Conservation (phyloP, 2,797 vertebrate species). For the Ficedula albicollis region DNA sequence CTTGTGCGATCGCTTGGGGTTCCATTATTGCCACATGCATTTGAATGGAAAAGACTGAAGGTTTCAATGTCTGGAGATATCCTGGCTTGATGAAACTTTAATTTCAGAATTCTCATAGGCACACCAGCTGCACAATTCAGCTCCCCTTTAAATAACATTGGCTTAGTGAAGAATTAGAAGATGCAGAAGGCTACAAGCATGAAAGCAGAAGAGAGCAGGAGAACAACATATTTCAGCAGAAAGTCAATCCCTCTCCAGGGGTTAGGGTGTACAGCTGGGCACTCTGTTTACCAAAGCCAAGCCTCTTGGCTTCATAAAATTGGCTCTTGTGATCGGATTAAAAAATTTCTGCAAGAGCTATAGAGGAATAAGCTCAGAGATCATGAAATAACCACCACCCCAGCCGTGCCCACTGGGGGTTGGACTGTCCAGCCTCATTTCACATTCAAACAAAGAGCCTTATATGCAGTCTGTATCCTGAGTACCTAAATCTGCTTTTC, state of each 20-base stretch:
- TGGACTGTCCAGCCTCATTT: neutral
- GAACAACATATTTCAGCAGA: neutral
- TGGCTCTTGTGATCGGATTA: neutral
- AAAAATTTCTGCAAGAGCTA: neutral
- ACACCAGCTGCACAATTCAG: neutral
- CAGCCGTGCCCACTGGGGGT: neutral
- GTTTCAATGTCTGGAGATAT: neutral
- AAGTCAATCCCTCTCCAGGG: neutral
- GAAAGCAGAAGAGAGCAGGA: neutral
- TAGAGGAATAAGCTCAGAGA: neutral
- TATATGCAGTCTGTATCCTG: neutral
- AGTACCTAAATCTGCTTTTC: neutral
- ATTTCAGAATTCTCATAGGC: neutral
- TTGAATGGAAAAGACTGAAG: neutral
- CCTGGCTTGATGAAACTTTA: neutral
- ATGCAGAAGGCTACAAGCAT: neutral
- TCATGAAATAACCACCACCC: neutral
- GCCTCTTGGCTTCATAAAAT: neutral
- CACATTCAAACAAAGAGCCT: neutral
- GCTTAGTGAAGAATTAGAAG: neutral
- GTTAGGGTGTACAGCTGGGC: neutral
- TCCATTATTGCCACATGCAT: neutral
- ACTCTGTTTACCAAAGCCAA: neutral
- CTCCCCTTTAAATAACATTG: constrained; percentile 6
- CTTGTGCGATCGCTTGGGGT: neutral